Conservation (phyloP, 2,113 vertebrate genomes). For the Carassius gibelio region DNA sequence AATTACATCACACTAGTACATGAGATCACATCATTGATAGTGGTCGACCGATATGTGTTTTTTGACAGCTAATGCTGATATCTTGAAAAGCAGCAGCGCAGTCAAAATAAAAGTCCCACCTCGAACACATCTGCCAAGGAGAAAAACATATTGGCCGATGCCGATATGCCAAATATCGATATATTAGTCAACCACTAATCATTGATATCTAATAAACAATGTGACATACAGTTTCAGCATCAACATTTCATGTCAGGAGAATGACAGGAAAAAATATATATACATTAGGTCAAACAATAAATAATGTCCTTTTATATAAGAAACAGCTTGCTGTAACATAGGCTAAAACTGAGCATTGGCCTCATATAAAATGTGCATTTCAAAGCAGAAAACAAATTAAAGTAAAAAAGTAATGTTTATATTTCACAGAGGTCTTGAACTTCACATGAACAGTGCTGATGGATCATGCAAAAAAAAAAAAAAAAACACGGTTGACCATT, state of each 20-base stretch:
- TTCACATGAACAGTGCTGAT: neutral
- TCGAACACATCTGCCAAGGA: no score
- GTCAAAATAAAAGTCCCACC: no score
- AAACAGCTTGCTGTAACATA: neutral
- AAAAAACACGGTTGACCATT: neutral
- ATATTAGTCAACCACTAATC: no score
- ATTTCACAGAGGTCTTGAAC: neutral
- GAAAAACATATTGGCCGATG: no score
- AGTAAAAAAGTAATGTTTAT: neutral
- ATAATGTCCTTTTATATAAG: neutral
- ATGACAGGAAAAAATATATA: neutral
- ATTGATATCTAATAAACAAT: neutral
- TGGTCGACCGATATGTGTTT: no score
- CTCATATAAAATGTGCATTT: neutral
- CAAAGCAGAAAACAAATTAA: neutral
- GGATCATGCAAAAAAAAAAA: neutral
- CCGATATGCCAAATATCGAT: no score
- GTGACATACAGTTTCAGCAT: neutral
- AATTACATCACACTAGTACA: neutral
- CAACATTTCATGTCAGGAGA: neutral
- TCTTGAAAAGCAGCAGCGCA: no score
- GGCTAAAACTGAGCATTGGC: neutral
- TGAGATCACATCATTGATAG: neutral
- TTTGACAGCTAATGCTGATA: no score
- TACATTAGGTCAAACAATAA: neutral